Evolutionary conservation across 2,888 invertebrate genomes (phyloP).

Genomic region (Catonia carolina): DNA sequence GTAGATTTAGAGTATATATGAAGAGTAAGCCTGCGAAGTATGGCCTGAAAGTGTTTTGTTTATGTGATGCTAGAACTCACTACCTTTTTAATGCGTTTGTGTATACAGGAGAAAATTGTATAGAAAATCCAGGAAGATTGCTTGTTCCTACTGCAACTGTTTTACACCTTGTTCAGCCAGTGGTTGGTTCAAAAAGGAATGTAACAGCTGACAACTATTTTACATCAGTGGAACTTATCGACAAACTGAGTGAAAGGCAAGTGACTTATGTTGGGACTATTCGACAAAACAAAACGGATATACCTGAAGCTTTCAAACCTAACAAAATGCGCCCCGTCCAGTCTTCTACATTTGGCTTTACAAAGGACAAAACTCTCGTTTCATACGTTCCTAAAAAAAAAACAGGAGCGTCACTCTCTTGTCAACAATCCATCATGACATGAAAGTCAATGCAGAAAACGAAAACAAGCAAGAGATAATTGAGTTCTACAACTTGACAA

Average conservation of each 20-base stretch:
- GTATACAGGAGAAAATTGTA: neutral
- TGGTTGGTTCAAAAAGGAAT: constrained; percentile 8
- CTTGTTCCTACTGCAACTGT: constrained; percentile 13
- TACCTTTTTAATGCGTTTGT: neutral
- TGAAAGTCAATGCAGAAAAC: neutral
- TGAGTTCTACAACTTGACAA: constrained; percentile 18
- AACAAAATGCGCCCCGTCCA: constrained; percentile 6
- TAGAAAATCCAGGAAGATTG: neutral
- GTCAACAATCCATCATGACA: constrained; percentile 25
- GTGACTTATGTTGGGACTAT: constrained; percentile 17
- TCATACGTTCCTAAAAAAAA: constrained; percentile 17
- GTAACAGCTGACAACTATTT: constrained; percentile 15
- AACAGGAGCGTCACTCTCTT: constrained; percentile 12
- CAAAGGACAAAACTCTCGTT: constrained; percentile 11
- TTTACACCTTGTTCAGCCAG: constrained; percentile 7
- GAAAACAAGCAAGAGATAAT: constrained; percentile 20
- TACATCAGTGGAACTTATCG: constrained; percentile 6
- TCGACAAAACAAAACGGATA: constrained; percentile 8
- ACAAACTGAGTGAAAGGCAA: neutral
- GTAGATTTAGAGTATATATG: too few relatives aligned
- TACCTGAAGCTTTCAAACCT: constrained; percentile 14
- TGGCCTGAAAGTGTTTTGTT: too few relatives aligned
- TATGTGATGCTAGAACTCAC: neutral
- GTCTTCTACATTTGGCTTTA: constrained; percentile 14
- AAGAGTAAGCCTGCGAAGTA: too few relatives aligned